Conservation (phyloP, 2,888 invertebrate genomes). For the Conistra vaccinii region DNA sequence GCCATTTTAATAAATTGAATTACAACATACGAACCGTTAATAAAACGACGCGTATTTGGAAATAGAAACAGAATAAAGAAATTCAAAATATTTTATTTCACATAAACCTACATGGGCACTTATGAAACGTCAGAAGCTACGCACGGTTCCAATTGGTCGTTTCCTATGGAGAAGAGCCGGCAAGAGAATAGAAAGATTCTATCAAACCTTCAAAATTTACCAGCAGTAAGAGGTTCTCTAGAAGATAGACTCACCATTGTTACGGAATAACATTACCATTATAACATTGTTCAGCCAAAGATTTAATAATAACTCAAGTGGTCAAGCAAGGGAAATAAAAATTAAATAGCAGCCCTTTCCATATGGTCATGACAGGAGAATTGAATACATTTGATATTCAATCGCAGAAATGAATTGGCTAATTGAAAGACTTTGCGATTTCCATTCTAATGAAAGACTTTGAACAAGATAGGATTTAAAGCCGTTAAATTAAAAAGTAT, state of each 20-base stretch:
- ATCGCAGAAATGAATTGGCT: background rate
- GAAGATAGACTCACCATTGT: background rate
- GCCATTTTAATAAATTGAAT: background rate
- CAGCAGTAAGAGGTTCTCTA: background rate
- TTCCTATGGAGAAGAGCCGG: too few relatives aligned
- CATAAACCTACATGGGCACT: too few relatives aligned
- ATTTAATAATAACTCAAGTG: background rate
- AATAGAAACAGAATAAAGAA: background rate
- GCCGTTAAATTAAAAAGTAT: background rate
- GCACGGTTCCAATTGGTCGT: too few relatives aligned
- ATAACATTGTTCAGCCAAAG: background rate
- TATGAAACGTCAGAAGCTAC: too few relatives aligned
- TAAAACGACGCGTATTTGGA: background rate
- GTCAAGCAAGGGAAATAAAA: too few relatives aligned
- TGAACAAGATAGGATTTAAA: background rate
- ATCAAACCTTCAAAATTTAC: background rate
- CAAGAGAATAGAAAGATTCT: too few relatives aligned
- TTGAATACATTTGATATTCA: background rate
- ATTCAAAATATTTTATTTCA: too few relatives aligned
- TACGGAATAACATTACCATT: background rate
- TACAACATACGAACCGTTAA: background rate
- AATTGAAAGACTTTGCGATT: background rate
- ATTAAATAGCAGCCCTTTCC: too few relatives aligned
- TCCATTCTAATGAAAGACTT: background rate
- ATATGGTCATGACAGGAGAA: background rate